Evolutionary conservation across 2,797 vertebrate genomes (phyloP).

Genomic region (Acestrorhynchus altus): DNA sequence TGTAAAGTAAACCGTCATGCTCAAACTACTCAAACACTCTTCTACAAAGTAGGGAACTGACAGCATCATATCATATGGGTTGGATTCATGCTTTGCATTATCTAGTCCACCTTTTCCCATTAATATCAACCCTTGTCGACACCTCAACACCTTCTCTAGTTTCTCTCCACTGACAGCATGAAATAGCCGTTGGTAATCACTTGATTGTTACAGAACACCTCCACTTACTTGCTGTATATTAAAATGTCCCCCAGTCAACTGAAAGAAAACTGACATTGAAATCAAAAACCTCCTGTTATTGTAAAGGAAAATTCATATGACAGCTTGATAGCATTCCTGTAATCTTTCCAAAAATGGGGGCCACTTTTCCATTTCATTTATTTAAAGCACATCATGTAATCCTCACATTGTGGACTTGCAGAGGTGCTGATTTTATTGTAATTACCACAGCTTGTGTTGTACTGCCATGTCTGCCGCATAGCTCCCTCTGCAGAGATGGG

Average conservation of each 20-base stretch:
- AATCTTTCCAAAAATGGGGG: conserved; percentile 16
- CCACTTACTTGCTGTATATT: not conserved
- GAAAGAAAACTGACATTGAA: not conserved
- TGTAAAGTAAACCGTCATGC: too few species aligned
- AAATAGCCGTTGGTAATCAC: not conserved
- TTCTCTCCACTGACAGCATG: not conserved
- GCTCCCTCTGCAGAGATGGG: conserved; percentile 30
- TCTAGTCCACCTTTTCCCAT: too few species aligned
- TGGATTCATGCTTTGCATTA: too few species aligned
- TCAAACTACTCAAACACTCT: too few species aligned
- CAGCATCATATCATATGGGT: too few species aligned
- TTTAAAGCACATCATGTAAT: conserved; percentile 39
- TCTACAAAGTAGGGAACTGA: too few species aligned
- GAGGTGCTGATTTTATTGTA: conserved; percentile 50
- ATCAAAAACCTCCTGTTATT: not conserved
- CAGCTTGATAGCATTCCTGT: conserved; percentile 14
- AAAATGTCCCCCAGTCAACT: not conserved
- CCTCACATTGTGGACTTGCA: conserved; percentile 27
- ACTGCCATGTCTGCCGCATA: conserved; percentile 36
- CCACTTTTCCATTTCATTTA: conserved; percentile 7
- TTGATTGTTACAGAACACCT: not conserved
- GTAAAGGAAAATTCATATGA: conserved; percentile 7
- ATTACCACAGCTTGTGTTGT: conserved; percentile 46
- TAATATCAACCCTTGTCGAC: too few species aligned
- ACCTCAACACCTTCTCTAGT: too few species aligned